Conservation (phyloP, 2,797 vertebrate genomes). For the Bovichtus variegatus region DNA sequence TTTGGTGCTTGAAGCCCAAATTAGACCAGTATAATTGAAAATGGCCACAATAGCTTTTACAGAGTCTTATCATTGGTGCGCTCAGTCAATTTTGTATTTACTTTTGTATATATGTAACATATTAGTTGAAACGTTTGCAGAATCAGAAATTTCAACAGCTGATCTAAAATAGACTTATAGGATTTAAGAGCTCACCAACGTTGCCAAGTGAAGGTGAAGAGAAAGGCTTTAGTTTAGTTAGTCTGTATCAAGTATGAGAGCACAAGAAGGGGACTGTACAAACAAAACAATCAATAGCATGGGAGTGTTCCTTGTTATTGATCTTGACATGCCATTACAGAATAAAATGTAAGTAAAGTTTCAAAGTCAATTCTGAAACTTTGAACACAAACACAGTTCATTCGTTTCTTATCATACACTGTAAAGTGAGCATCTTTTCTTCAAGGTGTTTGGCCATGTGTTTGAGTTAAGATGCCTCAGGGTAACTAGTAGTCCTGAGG, state of each 20-base stretch:
- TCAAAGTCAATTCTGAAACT: constrained; percentile 7
- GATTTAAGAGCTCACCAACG: background rate
- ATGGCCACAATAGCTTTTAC: background rate
- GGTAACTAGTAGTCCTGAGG: constrained; percentile 48
- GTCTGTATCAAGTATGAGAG: background rate
- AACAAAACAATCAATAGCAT: background rate
- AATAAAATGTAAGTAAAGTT: constrained; percentile 7
- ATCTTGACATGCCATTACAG: background rate
- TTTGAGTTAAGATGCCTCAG: constrained; percentile 62
- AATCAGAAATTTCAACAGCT: no score
- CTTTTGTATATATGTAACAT: no score
- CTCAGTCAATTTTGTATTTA: no score
- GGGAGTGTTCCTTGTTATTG: background rate
- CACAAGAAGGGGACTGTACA: background rate
- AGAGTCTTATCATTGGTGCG: background rate
- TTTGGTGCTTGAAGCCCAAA: background rate
- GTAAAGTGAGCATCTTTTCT: constrained; percentile 38
- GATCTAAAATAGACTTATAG: background rate
- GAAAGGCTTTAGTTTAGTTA: background rate
- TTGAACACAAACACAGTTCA: constrained; percentile 9
- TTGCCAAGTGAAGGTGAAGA: background rate
- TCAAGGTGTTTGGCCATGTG: constrained; percentile 56
- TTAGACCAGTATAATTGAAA: background rate
- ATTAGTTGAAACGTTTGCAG: no score
- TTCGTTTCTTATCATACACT: constrained; percentile 1